Evolutionary conservation across 2,113 vertebrate genomes (phyloP).

Genomic region (Dromiciops gliroides): DNA sequence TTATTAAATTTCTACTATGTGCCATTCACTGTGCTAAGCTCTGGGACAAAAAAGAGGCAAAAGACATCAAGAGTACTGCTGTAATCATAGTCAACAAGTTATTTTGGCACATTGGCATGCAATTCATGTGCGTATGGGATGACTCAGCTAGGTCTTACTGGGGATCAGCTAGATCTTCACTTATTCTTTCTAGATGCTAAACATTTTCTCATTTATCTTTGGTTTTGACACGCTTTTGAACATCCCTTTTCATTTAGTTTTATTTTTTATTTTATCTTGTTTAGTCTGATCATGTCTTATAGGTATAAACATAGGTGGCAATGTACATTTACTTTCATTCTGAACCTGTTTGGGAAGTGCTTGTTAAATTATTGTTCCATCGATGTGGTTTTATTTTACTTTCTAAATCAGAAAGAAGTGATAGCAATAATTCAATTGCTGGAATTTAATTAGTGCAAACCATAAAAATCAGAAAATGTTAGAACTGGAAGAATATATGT

Average conservation of each 20-base stretch:
- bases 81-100: not conserved
- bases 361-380: constrained; percentile 60
- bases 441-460: constrained; percentile 22
- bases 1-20: not conserved
- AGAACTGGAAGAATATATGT: not conserved
- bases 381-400: constrained; percentile 34
- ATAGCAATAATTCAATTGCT: constrained; percentile 4
- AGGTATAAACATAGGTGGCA: not conserved
- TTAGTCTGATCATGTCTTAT: constrained; percentile 30
- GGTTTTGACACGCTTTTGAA: not conserved
- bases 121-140: not conserved
- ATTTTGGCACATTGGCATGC: not conserved
- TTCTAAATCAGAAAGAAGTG: constrained; percentile 52
- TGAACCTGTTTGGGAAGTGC: constrained; percentile 6
- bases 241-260: not conserved
- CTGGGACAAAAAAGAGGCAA: not conserved
- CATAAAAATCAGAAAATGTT: not conserved
- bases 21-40: not conserved
- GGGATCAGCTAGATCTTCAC: not conserved
- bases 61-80: not conserved
- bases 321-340: constrained; percentile 19
- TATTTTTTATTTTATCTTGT: not conserved
- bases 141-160: not conserved
- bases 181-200: not conserved
- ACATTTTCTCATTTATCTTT: not conserved